Percentiles rank a stretch among this genome's conserved stretches.
Conservation (phyloP, 2,797 vertebrate genomes). For the Chelon auratus region DNA sequence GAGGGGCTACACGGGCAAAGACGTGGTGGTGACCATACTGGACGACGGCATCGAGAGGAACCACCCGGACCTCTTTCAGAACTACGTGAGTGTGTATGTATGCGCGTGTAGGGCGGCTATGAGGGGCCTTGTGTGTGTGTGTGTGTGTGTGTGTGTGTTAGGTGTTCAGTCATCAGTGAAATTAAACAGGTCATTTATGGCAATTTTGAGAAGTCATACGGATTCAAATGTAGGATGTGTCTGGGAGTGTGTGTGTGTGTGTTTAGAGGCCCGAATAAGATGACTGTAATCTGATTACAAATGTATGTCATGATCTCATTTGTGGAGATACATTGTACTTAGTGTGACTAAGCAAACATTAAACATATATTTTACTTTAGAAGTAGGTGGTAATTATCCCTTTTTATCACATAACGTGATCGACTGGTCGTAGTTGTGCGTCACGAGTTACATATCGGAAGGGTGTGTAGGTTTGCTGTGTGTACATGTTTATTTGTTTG, state of each 20-base stretch:
- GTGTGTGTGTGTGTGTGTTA: conserved; percentile 5
- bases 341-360: no score
- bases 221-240: not conserved
- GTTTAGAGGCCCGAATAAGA: not conserved
- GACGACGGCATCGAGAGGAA: conserved; percentile 98
- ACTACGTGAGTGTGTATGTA: conserved; percentile 92
- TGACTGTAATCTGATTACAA: not conserved
- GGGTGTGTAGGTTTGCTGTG: conserved; percentile 25
- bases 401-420: not conserved
- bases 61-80: conserved; percentile 95
- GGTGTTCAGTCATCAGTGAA: not conserved
- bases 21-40: conserved; percentile 96
- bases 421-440: not conserved
- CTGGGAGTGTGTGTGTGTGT: not conserved
- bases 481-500: conserved; percentile 33
- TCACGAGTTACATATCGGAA: conserved; percentile 13
- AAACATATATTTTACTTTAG: no score
- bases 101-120: conserved; percentile 47
- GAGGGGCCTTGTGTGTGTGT: not conserved
- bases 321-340: no score
- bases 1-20: conserved; percentile 97
- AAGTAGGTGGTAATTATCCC: no score
- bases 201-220: not conserved
- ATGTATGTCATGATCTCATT: no score
- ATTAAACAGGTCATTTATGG: conserved; percentile 1